Percentiles rank a stretch among this genome's conserved stretches.
phyloP scores from a whole-genome alignment of 2,888 invertebrate species.

The Proisotoma minuta region DNA sequence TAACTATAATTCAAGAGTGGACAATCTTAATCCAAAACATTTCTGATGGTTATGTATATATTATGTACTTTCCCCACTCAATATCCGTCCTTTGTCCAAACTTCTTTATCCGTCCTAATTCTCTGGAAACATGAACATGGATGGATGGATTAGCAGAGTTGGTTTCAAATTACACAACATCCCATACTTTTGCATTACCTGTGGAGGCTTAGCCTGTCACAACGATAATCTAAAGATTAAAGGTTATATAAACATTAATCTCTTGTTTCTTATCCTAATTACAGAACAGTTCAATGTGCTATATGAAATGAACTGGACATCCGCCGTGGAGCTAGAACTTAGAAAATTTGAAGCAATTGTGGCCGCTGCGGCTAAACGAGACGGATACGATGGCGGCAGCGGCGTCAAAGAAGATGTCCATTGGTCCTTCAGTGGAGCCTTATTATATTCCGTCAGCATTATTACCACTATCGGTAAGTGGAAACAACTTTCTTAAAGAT shows the following conservation, averaged over 20 bases:
- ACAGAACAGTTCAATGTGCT: constrained; percentile 74
- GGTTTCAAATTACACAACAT: too few relatives aligned
- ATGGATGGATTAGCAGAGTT: too few relatives aligned
- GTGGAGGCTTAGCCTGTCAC: too few relatives aligned
- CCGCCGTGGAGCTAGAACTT: constrained; percentile 69
- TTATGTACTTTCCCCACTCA: too few relatives aligned
- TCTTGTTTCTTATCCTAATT: constrained; percentile 35
- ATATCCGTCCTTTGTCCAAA: too few relatives aligned
- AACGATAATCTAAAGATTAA: too few relatives aligned
- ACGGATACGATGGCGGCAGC: constrained; percentile 50
- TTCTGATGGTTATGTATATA: too few relatives aligned
- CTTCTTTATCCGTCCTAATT: too few relatives aligned
- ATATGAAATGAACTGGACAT: constrained; percentile 78
- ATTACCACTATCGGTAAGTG: constrained; percentile 79
- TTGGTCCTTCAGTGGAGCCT: constrained; percentile 78
- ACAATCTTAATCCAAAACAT: too few relatives aligned
- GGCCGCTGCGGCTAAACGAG: constrained; percentile 65
- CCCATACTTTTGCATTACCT: too few relatives aligned
- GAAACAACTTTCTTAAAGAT: neutral
- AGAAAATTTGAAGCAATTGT: constrained; percentile 74
- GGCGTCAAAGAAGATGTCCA: constrained; percentile 52
- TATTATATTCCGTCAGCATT: constrained; percentile 78
- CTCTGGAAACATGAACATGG: too few relatives aligned
- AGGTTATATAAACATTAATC: neutral
- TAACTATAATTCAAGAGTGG: too few relatives aligned